phyloP scores from a whole-genome alignment of 2,888 invertebrate species.

The Eurytoma adleriae region DNA sequence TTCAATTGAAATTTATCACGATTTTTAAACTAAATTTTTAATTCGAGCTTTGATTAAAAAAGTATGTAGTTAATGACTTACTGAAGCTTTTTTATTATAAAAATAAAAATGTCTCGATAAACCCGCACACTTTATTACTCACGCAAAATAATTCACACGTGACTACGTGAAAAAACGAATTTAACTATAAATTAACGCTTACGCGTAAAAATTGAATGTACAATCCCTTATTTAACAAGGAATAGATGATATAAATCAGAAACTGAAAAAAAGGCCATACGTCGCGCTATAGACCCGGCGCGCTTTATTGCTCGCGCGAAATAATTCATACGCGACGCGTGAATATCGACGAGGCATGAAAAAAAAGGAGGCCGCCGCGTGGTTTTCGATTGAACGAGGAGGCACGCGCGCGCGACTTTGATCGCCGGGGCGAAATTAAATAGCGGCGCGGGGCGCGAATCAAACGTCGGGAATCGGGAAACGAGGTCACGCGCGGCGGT shows the following conservation, averaged over 20 bases:
- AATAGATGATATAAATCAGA: too few relatives aligned
- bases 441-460: constrained; percentile 21
- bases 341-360: constrained; percentile 30
- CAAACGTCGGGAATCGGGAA: constrained; percentile 30
- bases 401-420: constrained; percentile 3
- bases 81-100: too few relatives aligned
- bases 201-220: too few relatives aligned
- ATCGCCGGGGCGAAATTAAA: constrained; percentile 29
- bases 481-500: constrained; percentile 43
- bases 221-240: too few relatives aligned
- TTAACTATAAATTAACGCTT: too few relatives aligned
- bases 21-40: too few relatives aligned
- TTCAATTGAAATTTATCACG: too few relatives aligned
- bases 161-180: too few relatives aligned
- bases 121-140: constrained; percentile 26
- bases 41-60: too few relatives aligned
- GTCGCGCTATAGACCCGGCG: too few relatives aligned
- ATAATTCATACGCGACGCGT: neutral
- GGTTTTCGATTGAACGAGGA: constrained; percentile 10
- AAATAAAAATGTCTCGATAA: neutral
- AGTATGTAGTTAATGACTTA: too few relatives aligned
- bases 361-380: constrained; percentile 3
- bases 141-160: constrained; percentile 30
- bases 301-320: neutral
- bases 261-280: too few relatives aligned